These are phyloP conservation scores for Malurus splendens DNA, from an alignment of 2,797 vertebrate genomes.

Conservation along the genomic window DNA sequence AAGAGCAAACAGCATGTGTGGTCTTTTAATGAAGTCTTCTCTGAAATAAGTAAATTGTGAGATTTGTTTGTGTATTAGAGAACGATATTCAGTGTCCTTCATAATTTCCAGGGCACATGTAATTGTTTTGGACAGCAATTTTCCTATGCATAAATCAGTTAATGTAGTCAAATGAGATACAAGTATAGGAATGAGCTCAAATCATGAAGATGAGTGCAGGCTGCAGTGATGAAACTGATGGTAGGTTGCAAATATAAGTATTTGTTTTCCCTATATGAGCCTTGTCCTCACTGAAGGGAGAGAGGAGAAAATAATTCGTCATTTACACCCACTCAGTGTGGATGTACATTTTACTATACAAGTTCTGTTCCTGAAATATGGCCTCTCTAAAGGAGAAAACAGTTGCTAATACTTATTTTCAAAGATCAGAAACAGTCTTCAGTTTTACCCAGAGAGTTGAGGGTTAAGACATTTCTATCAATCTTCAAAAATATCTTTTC, in stretches of 20 bases:
- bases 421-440: neutral
- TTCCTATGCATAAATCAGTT: neutral
- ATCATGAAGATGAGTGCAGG: neutral
- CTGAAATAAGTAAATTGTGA: neutral
- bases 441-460: neutral
- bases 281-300: neutral
- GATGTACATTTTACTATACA: neutral
- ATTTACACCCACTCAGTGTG: neutral
- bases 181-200: neutral
- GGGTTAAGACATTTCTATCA: neutral
- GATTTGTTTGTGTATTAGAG: neutral
- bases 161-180: neutral
- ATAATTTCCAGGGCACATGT: neutral
- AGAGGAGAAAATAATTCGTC: neutral
- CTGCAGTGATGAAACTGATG: neutral
- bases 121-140: neutral
- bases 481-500: neutral
- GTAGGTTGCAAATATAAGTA: neutral
- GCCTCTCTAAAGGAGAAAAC: neutral
- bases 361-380: neutral
- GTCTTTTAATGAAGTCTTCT: neutral
- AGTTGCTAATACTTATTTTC: neutral
- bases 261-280: neutral
- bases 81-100: neutral
- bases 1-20: neutral